These are phyloP conservation scores for Myodes glareolus DNA, from an alignment of 2,113 vertebrate genomes.

Conservation along the genomic window DNA sequence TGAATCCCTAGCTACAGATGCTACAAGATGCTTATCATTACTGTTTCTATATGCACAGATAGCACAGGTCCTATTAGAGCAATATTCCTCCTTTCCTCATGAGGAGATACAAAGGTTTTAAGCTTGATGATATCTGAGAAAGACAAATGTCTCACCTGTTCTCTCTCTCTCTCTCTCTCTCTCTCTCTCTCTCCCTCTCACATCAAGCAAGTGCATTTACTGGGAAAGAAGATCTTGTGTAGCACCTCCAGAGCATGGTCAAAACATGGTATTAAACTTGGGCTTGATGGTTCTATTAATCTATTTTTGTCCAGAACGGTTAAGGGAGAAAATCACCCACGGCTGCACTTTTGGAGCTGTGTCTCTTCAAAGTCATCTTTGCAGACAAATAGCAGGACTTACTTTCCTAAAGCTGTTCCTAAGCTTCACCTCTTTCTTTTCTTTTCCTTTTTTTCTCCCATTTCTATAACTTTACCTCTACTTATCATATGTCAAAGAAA, in stretches of 20 bases:
- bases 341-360: background rate
- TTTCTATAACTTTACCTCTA: conserved; percentile 18
- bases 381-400: conserved; percentile 33
- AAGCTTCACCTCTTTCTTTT: background rate
- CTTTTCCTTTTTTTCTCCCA: background rate
- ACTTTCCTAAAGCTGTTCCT: conserved; percentile 73
- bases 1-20: background rate
- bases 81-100: background rate
- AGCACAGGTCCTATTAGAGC: background rate
- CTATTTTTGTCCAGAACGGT: conserved; percentile 26
- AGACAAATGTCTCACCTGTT: background rate
- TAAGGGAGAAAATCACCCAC: conserved; percentile 46
- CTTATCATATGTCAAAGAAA: background rate
- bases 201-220: background rate
- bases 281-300: background rate
- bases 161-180: background rate
- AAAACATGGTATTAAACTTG: background rate
- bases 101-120: background rate
- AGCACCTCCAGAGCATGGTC: background rate
- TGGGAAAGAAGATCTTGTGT: background rate
- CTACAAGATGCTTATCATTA: background rate
- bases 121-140: background rate
- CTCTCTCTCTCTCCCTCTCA: background rate
- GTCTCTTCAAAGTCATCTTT: conserved; percentile 64
- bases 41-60: background rate